phyloP scores from a whole-genome alignment of 2,113 vertebrate species.

The Gila orcuttii region DNA sequence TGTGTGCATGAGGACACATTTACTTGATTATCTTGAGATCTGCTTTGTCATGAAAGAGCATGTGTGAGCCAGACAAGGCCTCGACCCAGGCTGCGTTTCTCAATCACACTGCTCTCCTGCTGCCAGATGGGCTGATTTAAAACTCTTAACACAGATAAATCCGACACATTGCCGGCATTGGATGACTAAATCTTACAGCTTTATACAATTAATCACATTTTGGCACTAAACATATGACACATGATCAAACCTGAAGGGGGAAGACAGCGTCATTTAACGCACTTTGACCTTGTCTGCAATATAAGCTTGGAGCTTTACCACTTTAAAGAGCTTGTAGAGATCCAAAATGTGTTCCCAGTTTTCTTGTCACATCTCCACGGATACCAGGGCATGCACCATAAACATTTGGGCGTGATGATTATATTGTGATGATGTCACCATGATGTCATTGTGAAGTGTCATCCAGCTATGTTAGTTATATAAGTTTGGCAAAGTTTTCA shows the following conservation, averaged over 20 bases:
- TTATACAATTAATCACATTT: constrained; percentile 10
- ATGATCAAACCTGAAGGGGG: neutral
- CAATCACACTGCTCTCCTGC: neutral
- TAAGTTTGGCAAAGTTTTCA: neutral
- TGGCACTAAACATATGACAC: neutral
- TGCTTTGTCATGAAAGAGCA: constrained; percentile 45
- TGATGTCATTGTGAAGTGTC: neutral
- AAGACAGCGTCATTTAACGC: neutral
- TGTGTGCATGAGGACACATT: constrained; percentile 1
- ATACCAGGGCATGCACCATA: neutral
- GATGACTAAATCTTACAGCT: neutral
- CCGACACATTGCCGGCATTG: neutral
- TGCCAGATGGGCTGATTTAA: constrained; percentile 14
- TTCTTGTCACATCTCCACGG: neutral
- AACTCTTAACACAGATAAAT: constrained; percentile 16
- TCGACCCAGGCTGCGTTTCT: neutral
- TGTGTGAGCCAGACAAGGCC: neutral
- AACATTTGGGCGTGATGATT: neutral
- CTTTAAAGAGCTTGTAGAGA: constrained; percentile 18
- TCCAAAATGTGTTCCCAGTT: neutral
- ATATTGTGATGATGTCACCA: neutral
- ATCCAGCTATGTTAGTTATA: neutral
- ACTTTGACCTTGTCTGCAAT: constrained; percentile 49
- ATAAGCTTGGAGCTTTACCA: neutral
- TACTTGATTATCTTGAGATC: constrained; percentile 49